Evolutionary conservation across 30 jellyfish, hydroid and myxozoan species (phyloP).

Genomic region (Hydractinia echinata): DNA sequence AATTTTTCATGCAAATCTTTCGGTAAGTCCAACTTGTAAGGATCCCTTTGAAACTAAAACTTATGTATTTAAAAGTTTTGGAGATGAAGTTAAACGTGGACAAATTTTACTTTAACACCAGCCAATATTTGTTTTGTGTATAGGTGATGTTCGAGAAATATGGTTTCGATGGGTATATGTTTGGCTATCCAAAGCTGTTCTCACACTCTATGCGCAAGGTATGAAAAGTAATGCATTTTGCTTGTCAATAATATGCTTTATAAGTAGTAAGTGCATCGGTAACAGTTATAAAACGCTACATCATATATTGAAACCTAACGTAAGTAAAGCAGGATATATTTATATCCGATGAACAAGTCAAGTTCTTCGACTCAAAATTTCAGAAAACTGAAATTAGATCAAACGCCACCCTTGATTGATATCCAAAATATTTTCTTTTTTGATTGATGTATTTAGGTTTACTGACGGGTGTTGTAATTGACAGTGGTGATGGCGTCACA

Average conservation of each 20-base stretch:
- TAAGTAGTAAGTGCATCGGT: too few relatives aligned
- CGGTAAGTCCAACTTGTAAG: too few relatives aligned
- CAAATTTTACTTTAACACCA: too few relatives aligned
- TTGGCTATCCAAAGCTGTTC: constrained; percentile 86
- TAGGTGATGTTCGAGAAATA: constrained; percentile 98
- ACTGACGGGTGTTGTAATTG: constrained; percentile 97
- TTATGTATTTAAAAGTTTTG: too few relatives aligned
- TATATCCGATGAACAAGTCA: too few relatives aligned
- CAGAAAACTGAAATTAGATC: background rate
- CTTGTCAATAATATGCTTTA: too few relatives aligned
- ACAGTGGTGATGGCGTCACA: constrained; percentile 99
- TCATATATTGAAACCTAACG: too few relatives aligned
- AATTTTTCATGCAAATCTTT: too few relatives aligned
- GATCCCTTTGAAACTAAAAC: too few relatives aligned
- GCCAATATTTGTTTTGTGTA: background rate
- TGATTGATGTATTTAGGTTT: constrained; percentile 44
- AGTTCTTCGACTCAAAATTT: background rate
- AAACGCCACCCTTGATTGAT: background rate
- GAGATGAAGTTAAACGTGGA: too few relatives aligned
- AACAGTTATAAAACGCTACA: too few relatives aligned
- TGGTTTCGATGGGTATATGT: constrained; percentile 87
- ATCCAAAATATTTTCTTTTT: background rate
- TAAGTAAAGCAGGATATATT: too few relatives aligned
- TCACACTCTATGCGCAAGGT: constrained; percentile 99
- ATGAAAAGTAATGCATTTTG: background rate